These are phyloP conservation scores for Drosophila seguyi DNA, from an alignment of 1,140 invertebrate genomes.

Conservation along the genomic window DNA sequence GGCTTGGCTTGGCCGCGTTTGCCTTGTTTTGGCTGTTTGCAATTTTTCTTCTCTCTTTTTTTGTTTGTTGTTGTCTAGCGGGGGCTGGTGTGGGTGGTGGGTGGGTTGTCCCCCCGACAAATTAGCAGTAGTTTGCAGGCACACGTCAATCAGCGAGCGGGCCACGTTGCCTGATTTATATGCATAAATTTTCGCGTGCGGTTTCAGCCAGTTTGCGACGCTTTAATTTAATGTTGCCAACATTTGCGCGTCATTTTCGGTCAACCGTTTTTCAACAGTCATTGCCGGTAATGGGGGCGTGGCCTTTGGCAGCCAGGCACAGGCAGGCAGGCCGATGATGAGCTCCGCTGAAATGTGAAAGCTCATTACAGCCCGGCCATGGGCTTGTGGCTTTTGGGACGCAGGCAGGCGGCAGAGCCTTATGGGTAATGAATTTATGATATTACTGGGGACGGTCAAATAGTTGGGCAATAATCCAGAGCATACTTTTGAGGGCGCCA, in stretches of 20 bases:
- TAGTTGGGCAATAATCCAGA: constrained; percentile 33
- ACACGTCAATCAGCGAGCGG: constrained; percentile 67
- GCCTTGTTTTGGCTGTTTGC: constrained; percentile 58
- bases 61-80: constrained; percentile 28
- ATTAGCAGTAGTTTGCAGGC: constrained; percentile 77
- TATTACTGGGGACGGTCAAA: constrained; percentile 23
- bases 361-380: constrained; percentile 42
- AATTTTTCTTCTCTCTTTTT: constrained; percentile 2
- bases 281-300: constrained; percentile 63
- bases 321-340: constrained; percentile 19
- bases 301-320: constrained; percentile 24
- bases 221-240: constrained; percentile 80
- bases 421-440: constrained; percentile 39
- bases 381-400: constrained; percentile 10
- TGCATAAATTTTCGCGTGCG: constrained; percentile 79
- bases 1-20: constrained; percentile 67
- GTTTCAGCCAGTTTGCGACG: constrained; percentile 64
- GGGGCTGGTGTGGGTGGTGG: neutral
- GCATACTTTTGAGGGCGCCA: constrained; percentile 6
- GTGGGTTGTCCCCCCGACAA: constrained; percentile 34
- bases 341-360: constrained; percentile 41
- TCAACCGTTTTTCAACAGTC: constrained; percentile 72
- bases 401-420: constrained; percentile 10
- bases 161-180: constrained; percentile 68
- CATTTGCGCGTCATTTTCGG: constrained; percentile 80